Evolutionary conservation across 1,140 invertebrate species (phyloP).

Genomic region (Caenorhabditis briggsae): DNA sequence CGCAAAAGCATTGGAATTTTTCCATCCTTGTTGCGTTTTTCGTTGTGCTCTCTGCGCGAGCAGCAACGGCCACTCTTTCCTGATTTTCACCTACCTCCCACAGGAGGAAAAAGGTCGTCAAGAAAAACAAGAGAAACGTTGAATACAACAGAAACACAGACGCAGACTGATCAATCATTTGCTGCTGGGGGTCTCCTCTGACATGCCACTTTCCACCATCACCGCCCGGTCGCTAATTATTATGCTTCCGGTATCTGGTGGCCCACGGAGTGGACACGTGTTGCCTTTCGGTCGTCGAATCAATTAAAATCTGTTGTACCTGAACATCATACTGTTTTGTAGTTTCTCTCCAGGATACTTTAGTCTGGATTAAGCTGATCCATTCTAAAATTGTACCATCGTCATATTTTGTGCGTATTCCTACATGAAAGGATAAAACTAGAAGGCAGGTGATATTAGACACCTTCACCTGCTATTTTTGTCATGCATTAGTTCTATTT

Average conservation of each 20-base stretch:
- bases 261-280: neutral
- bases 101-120: constrained; percentile 26
- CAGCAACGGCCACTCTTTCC: neutral
- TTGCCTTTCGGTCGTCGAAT: neutral
- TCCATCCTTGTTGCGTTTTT: neutral
- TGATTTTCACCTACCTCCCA: constrained; percentile 13
- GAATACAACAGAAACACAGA: constrained; percentile 26
- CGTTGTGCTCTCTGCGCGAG: constrained; percentile 10
- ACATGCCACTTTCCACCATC: neutral
- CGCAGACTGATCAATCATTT: constrained; percentile 52
- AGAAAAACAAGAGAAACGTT: neutral
- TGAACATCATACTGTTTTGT: too few species aligned
- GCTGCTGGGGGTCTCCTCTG: neutral
- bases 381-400: too few species aligned
- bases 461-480: too few species aligned
- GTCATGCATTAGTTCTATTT: too few species aligned
- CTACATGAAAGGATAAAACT: too few species aligned
- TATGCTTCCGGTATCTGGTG: constrained; percentile 43
- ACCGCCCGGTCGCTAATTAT: constrained; percentile 25
- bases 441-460: too few species aligned
- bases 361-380: too few species aligned
- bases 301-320: too few species aligned
- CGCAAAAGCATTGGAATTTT: neutral
- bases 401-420: too few species aligned
- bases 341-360: too few species aligned